phyloP scores from a whole-genome alignment of 1,140 invertebrate genomes.

The Zaprionus taronus region DNA sequence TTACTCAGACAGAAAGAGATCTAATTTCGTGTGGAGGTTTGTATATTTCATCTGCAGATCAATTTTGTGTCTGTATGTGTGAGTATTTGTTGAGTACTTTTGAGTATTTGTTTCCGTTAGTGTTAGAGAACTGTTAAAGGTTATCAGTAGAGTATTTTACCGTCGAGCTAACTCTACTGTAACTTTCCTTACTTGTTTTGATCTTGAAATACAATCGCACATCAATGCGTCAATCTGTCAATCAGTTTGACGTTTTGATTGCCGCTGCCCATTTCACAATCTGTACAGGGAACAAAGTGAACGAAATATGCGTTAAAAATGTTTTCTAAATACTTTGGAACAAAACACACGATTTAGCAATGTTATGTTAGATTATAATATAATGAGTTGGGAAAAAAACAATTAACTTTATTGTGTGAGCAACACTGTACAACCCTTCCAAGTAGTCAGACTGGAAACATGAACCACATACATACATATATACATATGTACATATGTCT shows the following conservation, averaged over 20 bases:
- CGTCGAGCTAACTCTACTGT: not conserved
- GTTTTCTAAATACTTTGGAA: not conserved
- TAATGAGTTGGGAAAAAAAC: not conserved
- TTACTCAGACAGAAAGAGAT: no score
- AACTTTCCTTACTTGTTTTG: not conserved
- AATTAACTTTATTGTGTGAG: not conserved
- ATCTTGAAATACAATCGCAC: constrained; percentile 45
- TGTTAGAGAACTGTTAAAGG: not conserved
- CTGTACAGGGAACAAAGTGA: constrained; percentile 5
- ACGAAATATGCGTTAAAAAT: not conserved
- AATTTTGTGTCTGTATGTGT: not conserved
- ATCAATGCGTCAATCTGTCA: constrained; percentile 55
- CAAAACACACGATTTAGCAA: not conserved
- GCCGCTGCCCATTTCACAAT: constrained; percentile 46
- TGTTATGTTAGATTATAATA: not conserved
- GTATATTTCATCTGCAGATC: no score
- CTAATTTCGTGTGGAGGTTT: constrained; percentile 12
- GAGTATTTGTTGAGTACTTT: not conserved
- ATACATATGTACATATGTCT: not conserved
- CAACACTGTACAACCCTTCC: not conserved
- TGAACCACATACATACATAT: not conserved
- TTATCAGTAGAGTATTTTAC: not conserved
- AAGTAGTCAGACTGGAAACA: no score
- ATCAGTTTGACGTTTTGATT: constrained; percentile 70
- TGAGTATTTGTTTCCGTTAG: not conserved